Conservation (phyloP, 1,140 invertebrate species). For the Platyura marginata region DNA sequence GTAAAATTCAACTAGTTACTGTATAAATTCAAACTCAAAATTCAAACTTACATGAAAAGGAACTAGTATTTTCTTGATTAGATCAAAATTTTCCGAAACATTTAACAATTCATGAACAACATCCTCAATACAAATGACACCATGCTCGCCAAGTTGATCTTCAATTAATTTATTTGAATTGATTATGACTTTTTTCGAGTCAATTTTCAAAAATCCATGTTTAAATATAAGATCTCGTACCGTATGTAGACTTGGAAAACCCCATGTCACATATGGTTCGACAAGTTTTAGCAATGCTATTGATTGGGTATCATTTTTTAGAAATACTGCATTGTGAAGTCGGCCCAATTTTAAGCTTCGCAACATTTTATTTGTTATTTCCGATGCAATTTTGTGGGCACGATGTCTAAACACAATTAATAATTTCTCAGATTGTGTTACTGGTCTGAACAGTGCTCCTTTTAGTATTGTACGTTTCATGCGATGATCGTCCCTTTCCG, state of each 20-base stretch:
- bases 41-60: slow-evolving; percentile 12
- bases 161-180: slow-evolving; percentile 21
- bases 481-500: slow-evolving; percentile 17
- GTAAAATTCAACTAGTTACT: not conserved
- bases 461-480: slow-evolving; percentile 16
- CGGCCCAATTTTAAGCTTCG: slow-evolving; percentile 10
- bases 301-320: slow-evolving; percentile 19
- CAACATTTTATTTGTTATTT: slow-evolving; percentile 17
- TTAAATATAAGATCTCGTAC: slow-evolving; percentile 22
- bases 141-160: slow-evolving; percentile 17
- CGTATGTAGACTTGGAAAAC: slow-evolving; percentile 14
- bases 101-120: slow-evolving; percentile 24
- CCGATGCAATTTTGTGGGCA: slow-evolving; percentile 19
- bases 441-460: slow-evolving; percentile 7
- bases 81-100: slow-evolving; percentile 18
- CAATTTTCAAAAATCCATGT: slow-evolving; percentile 18
- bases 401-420: slow-evolving; percentile 20
- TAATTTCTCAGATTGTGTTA: slow-evolving; percentile 8
- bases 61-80: slow-evolving; percentile 13
- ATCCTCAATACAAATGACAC: slow-evolving; percentile 22
- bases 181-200: slow-evolving; percentile 18
- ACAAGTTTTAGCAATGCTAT: slow-evolving; percentile 18
- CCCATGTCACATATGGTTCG: slow-evolving; percentile 21
- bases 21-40: not conserved
- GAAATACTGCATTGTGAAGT: slow-evolving; percentile 18